Conservation (phyloP, 2,888 invertebrate genomes). For the Adelphocoris suturalis region DNA sequence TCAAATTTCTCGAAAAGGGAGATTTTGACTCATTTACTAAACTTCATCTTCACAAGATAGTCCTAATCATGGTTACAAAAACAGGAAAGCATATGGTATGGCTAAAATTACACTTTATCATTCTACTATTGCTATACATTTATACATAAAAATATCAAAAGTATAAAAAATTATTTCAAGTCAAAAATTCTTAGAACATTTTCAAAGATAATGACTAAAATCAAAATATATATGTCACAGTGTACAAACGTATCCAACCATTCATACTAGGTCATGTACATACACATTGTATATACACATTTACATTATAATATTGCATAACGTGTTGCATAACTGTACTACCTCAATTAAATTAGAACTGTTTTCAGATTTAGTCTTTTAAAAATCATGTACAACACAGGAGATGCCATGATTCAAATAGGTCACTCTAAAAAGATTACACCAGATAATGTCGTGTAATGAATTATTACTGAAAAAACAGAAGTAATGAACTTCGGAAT, state of each 20-base stretch:
- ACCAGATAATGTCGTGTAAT: not conserved
- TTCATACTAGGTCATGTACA: conserved; percentile 39
- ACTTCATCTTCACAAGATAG: conserved; percentile 17
- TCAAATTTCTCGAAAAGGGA: not conserved
- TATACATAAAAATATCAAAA: conserved; percentile 71
- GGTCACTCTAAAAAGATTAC: not conserved
- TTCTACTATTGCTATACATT: conserved; percentile 65
- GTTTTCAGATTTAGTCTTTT: conserved; percentile 7
- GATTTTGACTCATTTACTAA: not conserved
- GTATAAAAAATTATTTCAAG: conserved; percentile 68
- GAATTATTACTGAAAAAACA: not conserved
- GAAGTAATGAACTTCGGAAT: not conserved
- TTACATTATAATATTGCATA: conserved; percentile 15
- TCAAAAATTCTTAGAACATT: conserved; percentile 54
- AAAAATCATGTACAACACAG: conserved; percentile 28
- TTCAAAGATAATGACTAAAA: conserved; percentile 43
- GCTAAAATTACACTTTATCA: conserved; percentile 12
- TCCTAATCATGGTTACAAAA: conserved; percentile 51
- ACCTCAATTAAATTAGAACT: not conserved
- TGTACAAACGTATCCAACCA: conserved; percentile 15
- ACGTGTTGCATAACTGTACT: conserved; percentile 1
- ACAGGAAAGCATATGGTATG: conserved; percentile 59
- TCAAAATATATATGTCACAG: conserved; percentile 40
- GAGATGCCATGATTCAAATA: not conserved
- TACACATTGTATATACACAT: conserved; percentile 51